Conservation (phyloP, 2,113 vertebrate genomes). For the Nesoenas mayeri region DNA sequence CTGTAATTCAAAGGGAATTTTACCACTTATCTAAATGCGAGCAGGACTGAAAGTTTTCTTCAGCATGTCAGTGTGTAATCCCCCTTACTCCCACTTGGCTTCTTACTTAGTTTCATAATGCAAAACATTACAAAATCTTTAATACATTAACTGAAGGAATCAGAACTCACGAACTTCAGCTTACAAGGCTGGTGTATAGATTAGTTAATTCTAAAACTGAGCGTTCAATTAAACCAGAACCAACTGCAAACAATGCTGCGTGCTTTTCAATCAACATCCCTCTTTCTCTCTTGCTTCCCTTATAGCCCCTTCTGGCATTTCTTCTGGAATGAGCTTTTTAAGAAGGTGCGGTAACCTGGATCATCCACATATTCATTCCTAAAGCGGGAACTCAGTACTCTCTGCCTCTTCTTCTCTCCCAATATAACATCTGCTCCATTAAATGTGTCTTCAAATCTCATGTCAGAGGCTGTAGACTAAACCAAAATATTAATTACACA, state of each 20-base stretch:
- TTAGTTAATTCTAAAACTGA: not conserved
- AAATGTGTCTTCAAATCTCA: constrained; percentile 95
- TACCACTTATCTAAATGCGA: not conserved
- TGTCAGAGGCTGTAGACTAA: constrained; percentile 95
- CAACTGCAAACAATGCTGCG: not conserved
- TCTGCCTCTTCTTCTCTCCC: constrained; percentile 89
- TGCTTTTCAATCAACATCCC: not conserved
- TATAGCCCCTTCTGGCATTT: constrained; percentile 83
- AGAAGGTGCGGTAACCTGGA: constrained; percentile 85
- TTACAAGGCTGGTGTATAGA: not conserved
- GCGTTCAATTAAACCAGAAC: not conserved
- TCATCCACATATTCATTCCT: constrained; percentile 93
- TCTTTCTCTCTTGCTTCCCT: not conserved
- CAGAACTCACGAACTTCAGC: not conserved
- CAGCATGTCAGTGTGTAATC: not conserved
- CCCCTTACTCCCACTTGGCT: not conserved
- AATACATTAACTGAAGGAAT: not conserved
- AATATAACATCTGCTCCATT: constrained; percentile 83
- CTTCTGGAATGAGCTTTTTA: constrained; percentile 82
- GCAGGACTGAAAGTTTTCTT: not conserved
- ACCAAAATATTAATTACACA: constrained; percentile 35
- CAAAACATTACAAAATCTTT: not conserved
- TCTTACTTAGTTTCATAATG: not conserved
- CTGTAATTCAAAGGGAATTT: not conserved
- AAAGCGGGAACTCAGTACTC: constrained; percentile 91